Percentiles rank a stretch among this genome's conserved stretches.
Conservation (phyloP, 2,888 invertebrate species). For the Zhuqinia jingwanae region DNA sequence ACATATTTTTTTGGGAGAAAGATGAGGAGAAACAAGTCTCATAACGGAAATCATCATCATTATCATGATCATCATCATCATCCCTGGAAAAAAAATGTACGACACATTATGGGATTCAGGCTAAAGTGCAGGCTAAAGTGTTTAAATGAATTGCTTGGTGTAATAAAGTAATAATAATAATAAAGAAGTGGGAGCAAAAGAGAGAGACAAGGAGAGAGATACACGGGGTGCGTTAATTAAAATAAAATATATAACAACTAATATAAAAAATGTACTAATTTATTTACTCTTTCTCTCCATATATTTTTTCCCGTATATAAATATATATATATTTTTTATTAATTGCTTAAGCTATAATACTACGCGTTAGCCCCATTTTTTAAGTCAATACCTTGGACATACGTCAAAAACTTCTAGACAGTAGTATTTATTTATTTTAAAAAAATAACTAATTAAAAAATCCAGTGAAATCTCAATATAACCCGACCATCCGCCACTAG, state of each 20-base stretch:
- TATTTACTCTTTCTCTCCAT: background rate
- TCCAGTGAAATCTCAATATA: too few relatives aligned
- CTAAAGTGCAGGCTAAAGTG: conserved; percentile 58
- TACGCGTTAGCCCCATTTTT: too few relatives aligned
- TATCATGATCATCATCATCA: conserved; percentile 47
- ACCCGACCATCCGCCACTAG: too few relatives aligned
- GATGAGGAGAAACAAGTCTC: conserved; percentile 43
- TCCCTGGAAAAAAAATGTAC: conserved; percentile 42
- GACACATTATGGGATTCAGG: conserved; percentile 49
- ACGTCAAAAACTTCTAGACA: too few relatives aligned
- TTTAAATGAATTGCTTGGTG: conserved; percentile 64
- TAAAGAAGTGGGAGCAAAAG: background rate
- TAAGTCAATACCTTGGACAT: too few relatives aligned
- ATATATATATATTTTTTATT: too few relatives aligned
- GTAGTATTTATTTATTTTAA: too few relatives aligned
- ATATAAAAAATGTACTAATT: conserved; percentile 48
- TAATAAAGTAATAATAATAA: too few relatives aligned
- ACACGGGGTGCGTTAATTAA: conserved; percentile 47
- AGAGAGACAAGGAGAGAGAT: conserved; percentile 2
- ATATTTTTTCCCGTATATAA: background rate
- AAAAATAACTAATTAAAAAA: too few relatives aligned
- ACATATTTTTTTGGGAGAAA: conserved; percentile 3
- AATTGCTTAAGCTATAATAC: too few relatives aligned
- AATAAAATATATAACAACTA: conserved; percentile 57
- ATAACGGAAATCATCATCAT: conserved; percentile 70